These are phyloP conservation scores for Drosophila infuscata DNA, from an alignment of 2,888 invertebrate species.

Conservation along the genomic window DNA sequence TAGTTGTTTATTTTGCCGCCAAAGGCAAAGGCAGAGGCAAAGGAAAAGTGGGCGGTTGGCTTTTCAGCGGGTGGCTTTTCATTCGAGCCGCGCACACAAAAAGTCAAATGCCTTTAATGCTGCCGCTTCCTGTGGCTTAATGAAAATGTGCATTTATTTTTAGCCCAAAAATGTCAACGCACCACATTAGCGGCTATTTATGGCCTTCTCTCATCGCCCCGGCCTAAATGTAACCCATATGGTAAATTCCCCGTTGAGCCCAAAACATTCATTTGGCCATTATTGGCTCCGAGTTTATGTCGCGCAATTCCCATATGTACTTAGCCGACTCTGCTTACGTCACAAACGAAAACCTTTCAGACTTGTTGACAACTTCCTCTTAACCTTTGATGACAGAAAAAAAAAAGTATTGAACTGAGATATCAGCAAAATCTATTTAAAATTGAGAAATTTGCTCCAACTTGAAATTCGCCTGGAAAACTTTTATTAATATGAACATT, in stretches of 20 bases:
- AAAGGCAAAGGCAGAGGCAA: slow-evolving; percentile 30
- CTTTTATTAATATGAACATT: background rate
- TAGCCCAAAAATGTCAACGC: slow-evolving; percentile 29
- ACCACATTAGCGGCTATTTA: slow-evolving; percentile 27
- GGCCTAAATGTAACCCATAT: slow-evolving; percentile 19
- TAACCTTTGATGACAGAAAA: background rate
- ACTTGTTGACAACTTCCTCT: background rate
- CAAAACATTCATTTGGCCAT: slow-evolving; percentile 9
- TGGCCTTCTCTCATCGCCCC: slow-evolving; percentile 17
- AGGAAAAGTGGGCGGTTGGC: slow-evolving; percentile 27
- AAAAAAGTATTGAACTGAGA: background rate
- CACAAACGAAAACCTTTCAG: background rate
- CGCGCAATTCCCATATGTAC: background rate
- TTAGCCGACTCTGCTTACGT: background rate
- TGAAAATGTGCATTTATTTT: slow-evolving; percentile 63
- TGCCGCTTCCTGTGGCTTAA: slow-evolving; percentile 52
- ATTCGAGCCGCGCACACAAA: slow-evolving; percentile 15
- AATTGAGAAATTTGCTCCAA: background rate
- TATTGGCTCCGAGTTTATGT: background rate
- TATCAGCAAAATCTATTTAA: background rate
- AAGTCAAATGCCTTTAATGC: slow-evolving; percentile 55
- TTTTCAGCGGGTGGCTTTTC: slow-evolving; percentile 1
- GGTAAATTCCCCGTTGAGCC: background rate
- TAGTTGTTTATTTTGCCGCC: slow-evolving; percentile 63
- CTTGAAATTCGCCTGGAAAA: fast-evolving